Evolutionary conservation across 2,888 invertebrate species (phyloP), one percentile per base, ranked within the genome.

Genomic region (Drosophila mimica): DNA sequence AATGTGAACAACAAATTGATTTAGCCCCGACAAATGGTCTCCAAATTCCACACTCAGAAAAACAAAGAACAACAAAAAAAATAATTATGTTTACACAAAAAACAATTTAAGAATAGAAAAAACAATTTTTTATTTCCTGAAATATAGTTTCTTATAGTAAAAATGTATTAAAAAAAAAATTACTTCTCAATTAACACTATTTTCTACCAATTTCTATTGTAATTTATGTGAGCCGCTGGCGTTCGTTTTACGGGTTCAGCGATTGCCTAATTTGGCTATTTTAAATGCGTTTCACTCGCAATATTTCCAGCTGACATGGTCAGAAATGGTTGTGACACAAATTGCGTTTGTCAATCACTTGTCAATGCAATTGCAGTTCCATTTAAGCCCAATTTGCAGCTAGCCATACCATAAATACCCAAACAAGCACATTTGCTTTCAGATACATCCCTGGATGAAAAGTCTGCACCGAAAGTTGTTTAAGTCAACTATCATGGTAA

Each of bases 291-390:
- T 79, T 69, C 40, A 77, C 71, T 74, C 73, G 74, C 67, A 71
- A 61, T 82, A 77, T 88, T 82, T 85, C 75, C 59, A 82, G 66
- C 56, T 58, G 78, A 77, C 52, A 67, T 54, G 53, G 20, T 13
- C 63, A 8, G 58, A 75, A 75, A 58, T 82, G 70, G 66, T 70
- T 67, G 64, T 76, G 88, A 76, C 83, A 82, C 81, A 76, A 83
- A 88, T 82, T 79, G 85, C 82, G 79, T 69, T 71, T 60, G 60
- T 53, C 61, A 15, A 56, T 56, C 56, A 43, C 30, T 36, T 15
- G 48, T 52, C 63, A 52, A 46, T 40, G 58, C 33, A 75, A 62
- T 77, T 71, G 57, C 67, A 72, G 70, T 63, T 80, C 58, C 54
- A 56, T 34, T 59, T 64, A 59, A 49, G 56, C 36, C 28, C 53